Evolutionary conservation across 2,797 vertebrate genomes (phyloP), one percentile per base, ranked within the genome.

Genomic region (Scleropages formosus): DNA sequence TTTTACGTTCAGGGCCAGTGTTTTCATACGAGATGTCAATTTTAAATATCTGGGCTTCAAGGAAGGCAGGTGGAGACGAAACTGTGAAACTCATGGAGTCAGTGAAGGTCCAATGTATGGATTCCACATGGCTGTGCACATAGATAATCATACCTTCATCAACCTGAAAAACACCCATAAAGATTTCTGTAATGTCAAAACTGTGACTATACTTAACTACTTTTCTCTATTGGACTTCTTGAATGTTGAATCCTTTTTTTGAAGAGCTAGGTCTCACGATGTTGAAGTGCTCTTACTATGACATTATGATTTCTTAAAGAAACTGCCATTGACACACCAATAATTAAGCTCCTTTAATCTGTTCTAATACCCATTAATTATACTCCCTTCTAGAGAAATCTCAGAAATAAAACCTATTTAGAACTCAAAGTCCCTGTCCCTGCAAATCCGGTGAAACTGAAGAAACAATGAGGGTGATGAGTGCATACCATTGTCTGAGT

Each of bases 21-120:
- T 93, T 89, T 82, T 95, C 95, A 80, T 95, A 96, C 0, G 95
- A 98, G 90, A 97, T 93, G 63, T 90, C 88, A 73, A 98, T 87
- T 75, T 60, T 87, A 78, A 97, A 97, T 49, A 88, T 87, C 77
- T 94, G 92, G 4, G 87, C 84, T 61, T 93, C 91, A 69, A 98
- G 80, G 75, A 80, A 79, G 75, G 92, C 91, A 26, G 95, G 95
- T 1, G 90, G 90, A 27, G 95, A 96, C 11, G 87, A 88, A 13
- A 89, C 83, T 0, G 85, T 92, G 87, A 97, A 96, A 0, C 80
- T 92, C 85, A 97, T 93, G n/a, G 89, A 92, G 85, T 97, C 95
- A 87, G 93, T 89, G 0, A 82, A 80, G 63, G 88, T 90, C 95
- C 96, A 96, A 53, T 82, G 88, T 62, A 92, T 78, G 20, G 87